Conservation (phyloP, 2,888 invertebrate species). For the Phaonia tiefii region DNA sequence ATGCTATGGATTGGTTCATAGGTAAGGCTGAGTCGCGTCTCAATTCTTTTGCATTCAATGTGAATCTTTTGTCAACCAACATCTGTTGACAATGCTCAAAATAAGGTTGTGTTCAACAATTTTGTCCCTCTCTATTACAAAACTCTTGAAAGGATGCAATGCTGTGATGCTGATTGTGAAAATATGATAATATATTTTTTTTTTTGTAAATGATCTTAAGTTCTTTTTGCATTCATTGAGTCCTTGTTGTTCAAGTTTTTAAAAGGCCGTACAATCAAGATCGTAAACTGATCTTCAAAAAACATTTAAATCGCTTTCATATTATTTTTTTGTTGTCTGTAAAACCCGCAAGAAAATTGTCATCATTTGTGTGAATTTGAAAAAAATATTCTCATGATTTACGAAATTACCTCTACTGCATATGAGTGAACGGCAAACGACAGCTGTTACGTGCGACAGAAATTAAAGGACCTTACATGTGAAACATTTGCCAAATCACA, state of each 20-base stretch:
- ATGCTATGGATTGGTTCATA: too few relatives aligned
- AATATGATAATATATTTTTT: constrained; percentile 64
- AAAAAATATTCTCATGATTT: constrained; percentile 56
- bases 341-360: constrained; percentile 44
- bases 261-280: neutral
- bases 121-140: constrained; percentile 18
- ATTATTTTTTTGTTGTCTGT: too few relatives aligned
- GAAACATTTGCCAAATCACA: constrained; percentile 36
- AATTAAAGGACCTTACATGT: neutral
- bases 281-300: constrained; percentile 60
- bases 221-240: neutral
- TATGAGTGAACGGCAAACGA: too few relatives aligned
- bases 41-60: constrained; percentile 41
- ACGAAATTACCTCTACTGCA: constrained; percentile 5
- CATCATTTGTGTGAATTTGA: constrained; percentile 19
- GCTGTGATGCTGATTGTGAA: constrained; percentile 52
- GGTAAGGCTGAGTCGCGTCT: constrained; percentile 16
- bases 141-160: constrained; percentile 39
- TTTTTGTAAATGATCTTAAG: constrained; percentile 57
- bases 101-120: neutral
- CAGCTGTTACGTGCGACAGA: constrained; percentile 61
- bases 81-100: constrained; percentile 64
- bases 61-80: constrained; percentile 60
- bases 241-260: neutral
- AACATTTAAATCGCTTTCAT: constrained; percentile 43